A percentile compares a stretch with the other conserved stretches of the same genome.
These are phyloP conservation scores for Physeter macrocephalus DNA, from an alignment of 2,113 vertebrate genomes.

Conservation along the genomic window DNA sequence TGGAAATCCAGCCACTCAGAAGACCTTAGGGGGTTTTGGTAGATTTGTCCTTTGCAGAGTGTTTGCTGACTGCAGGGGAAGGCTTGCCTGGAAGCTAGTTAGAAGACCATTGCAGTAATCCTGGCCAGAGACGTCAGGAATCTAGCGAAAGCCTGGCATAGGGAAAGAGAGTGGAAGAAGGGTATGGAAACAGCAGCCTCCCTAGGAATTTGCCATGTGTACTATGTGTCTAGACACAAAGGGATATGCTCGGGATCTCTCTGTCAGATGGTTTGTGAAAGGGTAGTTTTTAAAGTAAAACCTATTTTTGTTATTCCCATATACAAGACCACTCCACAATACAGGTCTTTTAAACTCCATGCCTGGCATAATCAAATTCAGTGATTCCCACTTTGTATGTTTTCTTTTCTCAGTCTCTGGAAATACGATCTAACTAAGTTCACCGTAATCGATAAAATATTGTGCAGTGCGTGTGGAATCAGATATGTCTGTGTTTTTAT, in stretches of 20 bases:
- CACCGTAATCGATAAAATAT: conserved; percentile 73
- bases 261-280: conserved; percentile 45
- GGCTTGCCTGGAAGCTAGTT: not conserved
- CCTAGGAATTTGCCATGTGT: not conserved
- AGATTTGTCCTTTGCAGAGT: not conserved
- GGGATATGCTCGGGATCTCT: not conserved
- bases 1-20: not conserved
- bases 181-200: not conserved
- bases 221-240: conserved; percentile 33
- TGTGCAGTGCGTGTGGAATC: conserved; percentile 63
- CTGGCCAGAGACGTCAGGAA: not conserved
- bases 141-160: not conserved
- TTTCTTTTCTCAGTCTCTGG: conserved; percentile 72
- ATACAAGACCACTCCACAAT: conserved; percentile 66
- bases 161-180: not conserved
- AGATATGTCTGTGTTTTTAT: conserved; percentile 72
- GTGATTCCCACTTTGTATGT: conserved; percentile 71
- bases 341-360: conserved; percentile 57
- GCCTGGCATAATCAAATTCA: conserved; percentile 70
- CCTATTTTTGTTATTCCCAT: conserved; percentile 67
- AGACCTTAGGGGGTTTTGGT: not conserved
- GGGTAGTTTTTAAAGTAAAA: conserved; percentile 38
- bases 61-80: not conserved
- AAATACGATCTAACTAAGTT: conserved; percentile 65
- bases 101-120: not conserved